phyloP scores from a whole-genome alignment of 2,797 vertebrate genomes.

The Harpagifer antarcticus region DNA sequence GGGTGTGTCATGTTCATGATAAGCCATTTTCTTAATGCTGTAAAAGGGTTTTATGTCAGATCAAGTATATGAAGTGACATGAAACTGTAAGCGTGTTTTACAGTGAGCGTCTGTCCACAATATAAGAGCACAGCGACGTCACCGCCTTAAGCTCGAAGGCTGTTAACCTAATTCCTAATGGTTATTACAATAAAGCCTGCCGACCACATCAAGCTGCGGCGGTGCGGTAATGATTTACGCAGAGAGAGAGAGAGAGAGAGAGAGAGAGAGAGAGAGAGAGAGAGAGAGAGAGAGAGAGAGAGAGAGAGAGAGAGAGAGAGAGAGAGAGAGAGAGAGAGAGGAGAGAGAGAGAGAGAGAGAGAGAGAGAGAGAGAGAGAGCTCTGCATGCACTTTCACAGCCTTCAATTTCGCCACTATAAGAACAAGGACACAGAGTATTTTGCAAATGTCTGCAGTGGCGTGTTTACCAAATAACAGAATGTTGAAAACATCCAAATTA shows the following conservation, averaged over 20 bases:
- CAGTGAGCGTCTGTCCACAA: conserved; percentile 43
- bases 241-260: conserved; percentile 42
- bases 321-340: conserved; percentile 42
- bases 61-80: conserved; percentile 51
- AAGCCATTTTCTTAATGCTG: conserved; percentile 40
- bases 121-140: conserved; percentile 55
- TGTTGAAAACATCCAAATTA: conserved; percentile 64
- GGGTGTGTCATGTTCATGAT: conserved; percentile 62
- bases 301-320: conserved; percentile 51
- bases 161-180: conserved; percentile 74
- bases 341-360: conserved; percentile 51
- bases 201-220: conserved; percentile 81
- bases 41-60: conserved; percentile 50
- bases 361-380: background rate
- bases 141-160: conserved; percentile 49
- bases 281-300: conserved; percentile 11
- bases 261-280: conserved; percentile 11
- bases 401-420: conserved; percentile 42
- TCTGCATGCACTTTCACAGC: conserved; percentile 51
- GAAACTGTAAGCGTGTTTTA: conserved; percentile 62
- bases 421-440: conserved; percentile 50
- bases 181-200: conserved; percentile 77
- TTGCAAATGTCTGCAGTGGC: conserved; percentile 44
- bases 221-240: conserved; percentile 74
- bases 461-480: conserved; percentile 63